phyloP scores from a whole-genome alignment of 2,797 vertebrate species.

The Enteromius anoplus region DNA sequence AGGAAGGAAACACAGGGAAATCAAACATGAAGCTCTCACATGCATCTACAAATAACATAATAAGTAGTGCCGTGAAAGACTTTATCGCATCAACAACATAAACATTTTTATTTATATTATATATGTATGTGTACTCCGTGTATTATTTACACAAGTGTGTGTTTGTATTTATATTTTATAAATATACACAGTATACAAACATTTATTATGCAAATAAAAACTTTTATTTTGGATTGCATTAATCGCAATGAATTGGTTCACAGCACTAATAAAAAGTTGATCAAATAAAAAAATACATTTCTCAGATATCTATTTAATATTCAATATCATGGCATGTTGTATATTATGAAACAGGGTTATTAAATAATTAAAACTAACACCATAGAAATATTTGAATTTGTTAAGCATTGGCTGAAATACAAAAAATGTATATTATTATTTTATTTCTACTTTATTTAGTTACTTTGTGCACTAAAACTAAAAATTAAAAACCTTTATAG shows the following conservation, averaged over 20 bases:
- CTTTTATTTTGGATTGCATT: too few relatives aligned
- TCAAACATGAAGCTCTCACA: too few relatives aligned
- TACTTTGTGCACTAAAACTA: background rate
- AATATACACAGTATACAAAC: too few relatives aligned
- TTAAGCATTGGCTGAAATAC: background rate
- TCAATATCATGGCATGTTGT: background rate
- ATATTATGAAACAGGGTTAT: background rate
- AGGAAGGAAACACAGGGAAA: background rate
- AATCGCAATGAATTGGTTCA: too few relatives aligned
- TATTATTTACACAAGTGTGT: too few relatives aligned
- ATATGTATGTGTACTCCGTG: too few relatives aligned
- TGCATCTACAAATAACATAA: background rate
- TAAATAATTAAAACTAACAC: background rate
- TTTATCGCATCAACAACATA: too few relatives aligned
- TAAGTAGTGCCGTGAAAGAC: background rate
- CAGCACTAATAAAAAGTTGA: too few relatives aligned
- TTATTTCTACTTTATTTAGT: background rate
- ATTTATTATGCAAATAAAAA: too few relatives aligned
- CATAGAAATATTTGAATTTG: background rate
- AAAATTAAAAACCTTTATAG: background rate
- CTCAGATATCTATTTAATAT: background rate
- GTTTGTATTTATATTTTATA: too few relatives aligned
- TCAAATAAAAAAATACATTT: background rate
- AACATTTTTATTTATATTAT: too few relatives aligned
- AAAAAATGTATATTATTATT: background rate